Evolutionary conservation across 2,888 invertebrate genomes (phyloP), one percentile per base, ranked within the genome.

Genomic region (Agrilus biguttatus): DNA sequence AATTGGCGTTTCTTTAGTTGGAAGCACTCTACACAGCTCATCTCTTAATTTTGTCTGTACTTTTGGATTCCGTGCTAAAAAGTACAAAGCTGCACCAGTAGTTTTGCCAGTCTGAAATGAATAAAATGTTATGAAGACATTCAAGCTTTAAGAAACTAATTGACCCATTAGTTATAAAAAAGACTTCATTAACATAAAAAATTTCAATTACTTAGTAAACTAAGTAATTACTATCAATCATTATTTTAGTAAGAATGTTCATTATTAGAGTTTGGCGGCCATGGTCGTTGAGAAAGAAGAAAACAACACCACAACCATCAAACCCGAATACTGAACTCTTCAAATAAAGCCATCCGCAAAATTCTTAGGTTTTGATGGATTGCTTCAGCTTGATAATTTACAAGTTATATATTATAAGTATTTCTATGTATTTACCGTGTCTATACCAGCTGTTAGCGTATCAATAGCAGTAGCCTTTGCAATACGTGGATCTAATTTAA

Each of bases 381-480:
- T 21, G 5, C 5, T 6, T 7, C 2, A 21, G 7, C 5, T 8
- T 34, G 8, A 5, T 14, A 34, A 34, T 5, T 14, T 5, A 8
- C 10, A n/a, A n/a, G n/a, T n/a, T n/a, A n/a, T n/a, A n/a, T n/a
- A 34, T 5, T 34, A 6, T 6, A 21, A 21, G 21, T 6, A 6
- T 6, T 21, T n/a, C n/a, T n/a, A n/a, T 21, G 5, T 21, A 40
- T 66, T 67, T 64, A 86, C 82, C 42, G 83, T 82, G 57, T 84
- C 83, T 34, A 80, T 72, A 43, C 83, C 83, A 37, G 80, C 82
- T 38, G 75, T 64, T 23, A 83, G 54, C 75, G 83, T 75, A 58
- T 83, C 83, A 50, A 76, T 70, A 1, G 77, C 77, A 75, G 82
- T 80, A 50, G 77, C 71, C 21, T 74, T 55, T 1, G 82, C 83